Percentiles rank a stretch among this genome's conserved stretches.
These are phyloP conservation scores for Neodiprion pinetum DNA, from an alignment of 1,140 invertebrate genomes.

Conservation along the genomic window DNA sequence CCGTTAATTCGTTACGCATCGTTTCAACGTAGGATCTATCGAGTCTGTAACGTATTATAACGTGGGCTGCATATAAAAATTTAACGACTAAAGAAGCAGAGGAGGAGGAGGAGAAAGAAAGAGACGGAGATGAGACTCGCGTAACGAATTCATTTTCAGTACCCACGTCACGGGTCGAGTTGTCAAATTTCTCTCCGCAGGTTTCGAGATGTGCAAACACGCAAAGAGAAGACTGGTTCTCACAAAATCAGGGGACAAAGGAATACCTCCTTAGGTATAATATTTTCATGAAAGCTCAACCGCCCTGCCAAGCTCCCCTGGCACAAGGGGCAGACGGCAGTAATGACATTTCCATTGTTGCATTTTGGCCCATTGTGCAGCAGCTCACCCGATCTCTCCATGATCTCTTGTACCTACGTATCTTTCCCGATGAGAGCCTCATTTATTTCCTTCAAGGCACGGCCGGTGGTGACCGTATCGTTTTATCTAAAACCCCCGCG, in stretches of 20 bases:
- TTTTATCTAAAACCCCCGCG: not conserved
- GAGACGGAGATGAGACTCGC: too few relatives aligned
- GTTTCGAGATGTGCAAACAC: not conserved
- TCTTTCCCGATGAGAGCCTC: not conserved
- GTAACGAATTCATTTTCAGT: too few relatives aligned
- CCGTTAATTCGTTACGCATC: not conserved
- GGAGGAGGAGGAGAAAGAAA: too few relatives aligned
- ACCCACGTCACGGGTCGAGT: too few relatives aligned
- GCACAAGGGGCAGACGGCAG: not conserved
- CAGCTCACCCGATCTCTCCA: not conserved
- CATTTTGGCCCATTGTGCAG: not conserved
- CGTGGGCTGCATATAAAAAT: not conserved
- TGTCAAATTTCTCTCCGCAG: not conserved
- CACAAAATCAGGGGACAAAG: not conserved
- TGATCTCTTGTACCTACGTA: not conserved
- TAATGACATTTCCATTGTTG: slow-evolving; percentile 7
- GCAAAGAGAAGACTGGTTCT: not conserved
- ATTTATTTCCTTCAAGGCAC: not conserved
- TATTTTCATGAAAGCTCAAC: too few relatives aligned
- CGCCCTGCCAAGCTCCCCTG: not conserved
- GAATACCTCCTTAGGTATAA: not conserved
- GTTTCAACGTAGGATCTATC: not conserved
- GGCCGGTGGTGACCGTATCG: not conserved
- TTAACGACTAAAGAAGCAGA: too few relatives aligned
- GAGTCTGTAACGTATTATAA: not conserved